Evolutionary conservation across 53 echinoderm and acorn worm species (phyloP), one percentile per base, ranked within the genome.

Genomic region (Antedon mediterranea): DNA sequence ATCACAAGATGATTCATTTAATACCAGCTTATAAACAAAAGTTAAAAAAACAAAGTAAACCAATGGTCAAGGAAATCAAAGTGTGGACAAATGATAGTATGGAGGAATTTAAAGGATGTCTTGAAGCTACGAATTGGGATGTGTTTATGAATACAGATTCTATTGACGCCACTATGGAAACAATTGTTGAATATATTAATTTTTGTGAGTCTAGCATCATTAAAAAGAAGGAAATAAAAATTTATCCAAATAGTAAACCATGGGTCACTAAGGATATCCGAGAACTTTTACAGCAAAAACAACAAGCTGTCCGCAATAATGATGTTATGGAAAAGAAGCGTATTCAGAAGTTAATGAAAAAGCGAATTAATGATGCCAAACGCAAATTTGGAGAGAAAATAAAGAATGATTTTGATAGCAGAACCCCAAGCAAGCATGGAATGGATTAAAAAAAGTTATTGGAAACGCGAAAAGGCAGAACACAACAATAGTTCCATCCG

Each of bases 11-110:
- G n/a, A n/a, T n/a, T n/a, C n/a, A n/a, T n/a, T n/a, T n/a, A n/a
- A n/a, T n/a, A n/a, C n/a, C n/a, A n/a, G n/a, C n/a, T n/a, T n/a
- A 82, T 28, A 82, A 31, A 72, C 83, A 82, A 32, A 78, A 79
- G 32, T 28, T 79, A n/a, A 79, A n/a, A n/a, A n/a, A 79, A 41
- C 78, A 32, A 44, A 7, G 30, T 0, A 73, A 78, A 78, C 79
- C 84, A 23, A 43, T 13, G 3, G 32, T 78, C 0, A 84, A 18
- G 43, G 32, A 34, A 73, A 30, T 78, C 4, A 84, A 28, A 28
- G 28, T 31, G 0, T 73, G 73, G 78, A 78, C 73, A 72, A 26
- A 11, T 8, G 57, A 57, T 57, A 18, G 57, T 11, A 11, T 6
- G 28, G 77, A 77, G 42, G 30, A 57, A 20, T 33, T 75, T 3